Percentiles rank a stretch among this genome's conserved stretches.
Conservation (phyloP, 2,888 invertebrate species). For the Zygogramma bicolorata region DNA sequence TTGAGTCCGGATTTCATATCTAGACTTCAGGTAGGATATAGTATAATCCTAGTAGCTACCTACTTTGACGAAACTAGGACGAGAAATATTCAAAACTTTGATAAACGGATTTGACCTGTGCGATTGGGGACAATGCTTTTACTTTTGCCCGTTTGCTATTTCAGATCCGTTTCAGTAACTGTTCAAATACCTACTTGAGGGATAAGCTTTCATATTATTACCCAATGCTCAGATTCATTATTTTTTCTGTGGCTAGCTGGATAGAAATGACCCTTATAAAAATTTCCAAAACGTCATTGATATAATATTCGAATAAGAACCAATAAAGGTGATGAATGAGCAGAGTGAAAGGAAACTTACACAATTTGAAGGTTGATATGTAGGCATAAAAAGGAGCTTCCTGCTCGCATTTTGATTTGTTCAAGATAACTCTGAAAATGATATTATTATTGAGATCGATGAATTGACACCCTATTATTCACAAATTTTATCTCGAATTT, state of each 20-base stretch:
- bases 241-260: background rate
- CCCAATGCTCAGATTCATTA: background rate
- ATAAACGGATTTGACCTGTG: slow-evolving; percentile 60
- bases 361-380: slow-evolving; percentile 56
- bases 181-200: slow-evolving; percentile 17
- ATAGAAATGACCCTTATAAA: background rate
- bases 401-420: no score
- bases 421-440: background rate
- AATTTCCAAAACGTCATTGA: background rate
- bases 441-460: no score
- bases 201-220: background rate
- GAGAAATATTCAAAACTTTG: slow-evolving; percentile 47
- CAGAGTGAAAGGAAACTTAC: slow-evolving; percentile 53
- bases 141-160: slow-evolving; percentile 53
- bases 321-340: background rate
- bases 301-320: background rate
- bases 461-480: no score
- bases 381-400: slow-evolving; percentile 58
- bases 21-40: slow-evolving; percentile 63
- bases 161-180: slow-evolving; percentile 41
- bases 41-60: slow-evolving; percentile 28
- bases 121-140: slow-evolving; percentile 60
- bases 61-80: slow-evolving; percentile 43
- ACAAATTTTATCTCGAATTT: no score
- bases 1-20: slow-evolving; percentile 63